Conservation (phyloP, 2,888 invertebrate species). For the Clivina fossor region DNA sequence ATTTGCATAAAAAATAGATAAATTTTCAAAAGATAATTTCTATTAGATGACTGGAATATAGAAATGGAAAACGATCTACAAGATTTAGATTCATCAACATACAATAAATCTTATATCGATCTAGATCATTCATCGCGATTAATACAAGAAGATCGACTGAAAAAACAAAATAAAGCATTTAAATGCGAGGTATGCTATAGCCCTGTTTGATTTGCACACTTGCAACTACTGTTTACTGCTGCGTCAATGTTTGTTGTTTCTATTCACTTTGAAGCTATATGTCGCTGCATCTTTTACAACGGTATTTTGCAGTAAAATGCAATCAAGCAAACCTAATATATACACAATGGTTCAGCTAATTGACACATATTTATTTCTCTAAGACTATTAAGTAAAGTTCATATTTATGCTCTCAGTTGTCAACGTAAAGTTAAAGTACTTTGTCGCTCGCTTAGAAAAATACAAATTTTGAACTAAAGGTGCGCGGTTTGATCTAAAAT, state of each 20-base stretch:
- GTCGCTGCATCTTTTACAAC: conserved; percentile 46
- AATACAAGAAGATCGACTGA: conserved; percentile 19
- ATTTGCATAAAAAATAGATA: neutral
- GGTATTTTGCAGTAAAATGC: no score
- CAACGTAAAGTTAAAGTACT: no score
- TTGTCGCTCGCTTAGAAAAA: no score
- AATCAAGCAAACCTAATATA: no score
- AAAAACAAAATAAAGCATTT: conserved; percentile 22
- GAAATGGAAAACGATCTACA: conserved; percentile 20
- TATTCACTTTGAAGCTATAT: conserved; percentile 46
- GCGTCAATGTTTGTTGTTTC: neutral
- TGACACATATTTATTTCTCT: no score
- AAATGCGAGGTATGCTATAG: conserved; percentile 14
- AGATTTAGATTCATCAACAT: conserved; percentile 28
- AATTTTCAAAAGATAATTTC: neutral
- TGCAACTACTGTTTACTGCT: neutral
- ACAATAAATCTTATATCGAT: conserved; percentile 28
- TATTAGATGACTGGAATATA: conserved; percentile 21
- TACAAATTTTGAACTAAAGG: no score
- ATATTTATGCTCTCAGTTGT: no score
- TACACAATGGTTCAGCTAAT: no score
- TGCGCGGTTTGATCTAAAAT: no score
- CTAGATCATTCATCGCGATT: conserved; percentile 26
- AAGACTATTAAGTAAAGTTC: no score
- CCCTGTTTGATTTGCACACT: neutral